Evolutionary conservation across 92 coral and sea anemone species (phyloP).

Genomic region (Porites lobata): DNA sequence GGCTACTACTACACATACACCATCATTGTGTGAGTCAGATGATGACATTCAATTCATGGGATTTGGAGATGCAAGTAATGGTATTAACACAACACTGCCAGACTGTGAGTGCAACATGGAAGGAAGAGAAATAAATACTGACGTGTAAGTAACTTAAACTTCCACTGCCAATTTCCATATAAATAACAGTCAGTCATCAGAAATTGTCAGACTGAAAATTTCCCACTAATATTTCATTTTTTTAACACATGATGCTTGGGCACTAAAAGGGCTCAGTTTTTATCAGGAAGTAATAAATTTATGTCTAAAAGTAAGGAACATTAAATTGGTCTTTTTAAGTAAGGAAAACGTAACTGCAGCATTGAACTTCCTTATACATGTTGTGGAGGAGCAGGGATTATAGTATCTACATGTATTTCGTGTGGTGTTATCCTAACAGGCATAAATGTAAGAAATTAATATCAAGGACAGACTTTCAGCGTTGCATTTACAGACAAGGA

Average conservation of each 20-base stretch:
- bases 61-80: slow-evolving; percentile 61
- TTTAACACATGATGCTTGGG: slow-evolving; percentile 1
- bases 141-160: slow-evolving; percentile 41
- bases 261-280: slow-evolving; percentile 23
- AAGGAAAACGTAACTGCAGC: neutral
- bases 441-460: slow-evolving; percentile 12
- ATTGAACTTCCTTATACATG: slow-evolving; percentile 4
- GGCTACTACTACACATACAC: slow-evolving; percentile 62
- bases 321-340: neutral
- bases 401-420: slow-evolving; percentile 3
- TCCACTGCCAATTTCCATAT: slow-evolving; percentile 4
- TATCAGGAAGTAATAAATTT: slow-evolving; percentile 21
- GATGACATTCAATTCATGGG: slow-evolving; percentile 67
- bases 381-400: slow-evolving; percentile 28
- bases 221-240: slow-evolving; percentile 15
- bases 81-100: slow-evolving; percentile 60
- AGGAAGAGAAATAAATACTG: slow-evolving; percentile 54
- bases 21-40: slow-evolving; percentile 61
- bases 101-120: slow-evolving; percentile 46
- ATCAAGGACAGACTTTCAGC: slow-evolving; percentile 11
- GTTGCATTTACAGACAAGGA: slow-evolving; percentile 22
- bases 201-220: slow-evolving; percentile 21
- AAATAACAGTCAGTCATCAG: slow-evolving; percentile 20
- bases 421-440: slow-evolving; percentile 19
- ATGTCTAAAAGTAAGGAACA: neutral